phyloP scores from a whole-genome alignment of 2,888 invertebrate species.

The Nipponacmea schrenckii region DNA sequence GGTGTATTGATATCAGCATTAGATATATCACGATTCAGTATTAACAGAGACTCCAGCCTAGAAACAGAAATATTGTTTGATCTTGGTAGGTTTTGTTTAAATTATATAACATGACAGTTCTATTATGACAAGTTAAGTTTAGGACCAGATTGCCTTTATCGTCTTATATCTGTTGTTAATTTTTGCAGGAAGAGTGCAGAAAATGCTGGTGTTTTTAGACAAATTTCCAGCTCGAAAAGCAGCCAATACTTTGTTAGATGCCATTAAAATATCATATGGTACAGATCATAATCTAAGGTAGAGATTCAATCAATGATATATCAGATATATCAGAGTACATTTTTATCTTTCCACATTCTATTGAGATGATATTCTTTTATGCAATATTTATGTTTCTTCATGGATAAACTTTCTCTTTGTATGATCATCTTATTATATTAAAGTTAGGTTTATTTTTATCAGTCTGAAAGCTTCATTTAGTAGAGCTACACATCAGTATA shows the following conservation, averaged over 20 bases:
- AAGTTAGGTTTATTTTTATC: too few relatives aligned
- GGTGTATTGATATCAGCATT: slow-evolving; percentile 61
- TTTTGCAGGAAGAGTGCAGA: slow-evolving; percentile 61
- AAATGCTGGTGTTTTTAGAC: slow-evolving; percentile 59
- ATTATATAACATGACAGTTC: too few relatives aligned
- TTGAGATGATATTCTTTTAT: too few relatives aligned
- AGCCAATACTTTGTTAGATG: slow-evolving; percentile 57
- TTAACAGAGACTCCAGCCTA: slow-evolving; percentile 49
- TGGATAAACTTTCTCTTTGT: too few relatives aligned
- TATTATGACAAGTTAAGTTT: too few relatives aligned
- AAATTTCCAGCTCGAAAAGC: slow-evolving; percentile 51
- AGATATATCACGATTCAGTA: slow-evolving; percentile 55
- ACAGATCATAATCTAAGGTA: slow-evolving; percentile 65
- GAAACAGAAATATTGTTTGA: slow-evolving; percentile 65
- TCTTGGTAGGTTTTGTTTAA: slow-evolving; percentile 57
- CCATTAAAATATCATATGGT: slow-evolving; percentile 57
- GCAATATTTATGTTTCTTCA: too few relatives aligned
- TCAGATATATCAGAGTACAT: too few relatives aligned
- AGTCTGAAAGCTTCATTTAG: too few relatives aligned
- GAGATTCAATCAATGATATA: slow-evolving; percentile 19
- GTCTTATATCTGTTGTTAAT: background rate
- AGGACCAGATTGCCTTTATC: too few relatives aligned
- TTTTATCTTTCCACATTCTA: too few relatives aligned
- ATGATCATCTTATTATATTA: too few relatives aligned
- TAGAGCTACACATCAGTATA: too few relatives aligned